phyloP scores from a whole-genome alignment of 92 coral and sea anemone genomes.

The Zoanthus sociatus region DNA sequence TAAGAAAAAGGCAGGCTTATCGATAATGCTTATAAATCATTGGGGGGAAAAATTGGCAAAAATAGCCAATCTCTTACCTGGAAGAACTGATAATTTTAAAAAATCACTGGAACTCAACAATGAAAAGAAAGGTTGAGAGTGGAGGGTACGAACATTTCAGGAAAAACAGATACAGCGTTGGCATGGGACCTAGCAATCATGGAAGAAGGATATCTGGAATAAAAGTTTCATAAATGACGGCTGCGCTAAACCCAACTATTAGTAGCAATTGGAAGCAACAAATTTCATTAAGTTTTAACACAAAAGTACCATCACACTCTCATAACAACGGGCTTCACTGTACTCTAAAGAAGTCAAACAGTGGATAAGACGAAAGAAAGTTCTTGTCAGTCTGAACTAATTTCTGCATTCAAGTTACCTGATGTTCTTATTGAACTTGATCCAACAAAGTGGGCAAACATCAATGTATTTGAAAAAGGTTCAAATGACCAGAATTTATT shows the following conservation, averaged over 20 bases:
- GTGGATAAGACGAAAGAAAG: neutral
- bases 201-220: no score
- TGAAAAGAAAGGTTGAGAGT: conserved; percentile 95
- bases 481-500: conserved; percentile 55
- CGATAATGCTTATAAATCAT: no score
- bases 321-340: conserved; percentile 42
- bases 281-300: neutral
- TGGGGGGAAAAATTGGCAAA: no score
- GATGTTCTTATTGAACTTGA: conserved; percentile 82
- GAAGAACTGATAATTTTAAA: conserved; percentile 95
- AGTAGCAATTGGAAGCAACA: conserved; percentile 32
- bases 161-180: conserved; percentile 79
- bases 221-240: neutral
- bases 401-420: conserved; percentile 87
- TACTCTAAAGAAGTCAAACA: conserved; percentile 26
- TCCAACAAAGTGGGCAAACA: conserved; percentile 89
- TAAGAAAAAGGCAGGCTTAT: no score
- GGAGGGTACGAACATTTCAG: conserved; percentile 96
- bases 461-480: conserved; percentile 85
- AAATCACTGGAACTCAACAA: conserved; percentile 99
- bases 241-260: neutral
- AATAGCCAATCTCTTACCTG: no score
- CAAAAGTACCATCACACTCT: conserved; percentile 15
- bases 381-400: conserved; percentile 51
- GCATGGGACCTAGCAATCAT: neutral